A percentile compares a stretch with the other conserved stretches of the same genome.
Conservation (phyloP, 2,113 vertebrate genomes). For the Grallaria varia region DNA sequence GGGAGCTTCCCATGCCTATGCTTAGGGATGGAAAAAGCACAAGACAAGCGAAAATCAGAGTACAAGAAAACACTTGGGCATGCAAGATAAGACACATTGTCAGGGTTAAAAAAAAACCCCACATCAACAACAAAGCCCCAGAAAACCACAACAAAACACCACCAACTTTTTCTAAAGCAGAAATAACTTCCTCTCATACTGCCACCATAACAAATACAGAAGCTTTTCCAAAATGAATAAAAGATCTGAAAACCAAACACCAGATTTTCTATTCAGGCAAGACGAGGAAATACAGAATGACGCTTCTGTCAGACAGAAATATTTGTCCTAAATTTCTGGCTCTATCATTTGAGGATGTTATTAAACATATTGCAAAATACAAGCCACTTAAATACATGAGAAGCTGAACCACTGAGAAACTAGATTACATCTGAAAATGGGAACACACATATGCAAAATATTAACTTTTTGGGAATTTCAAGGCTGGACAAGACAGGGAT, state of each 20-base stretch:
- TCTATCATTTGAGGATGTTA: neutral
- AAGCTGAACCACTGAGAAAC: neutral
- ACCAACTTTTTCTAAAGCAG: neutral
- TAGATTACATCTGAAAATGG: neutral
- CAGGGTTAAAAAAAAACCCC: neutral
- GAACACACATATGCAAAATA: neutral
- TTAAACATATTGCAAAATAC: constrained; percentile 9
- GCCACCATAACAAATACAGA: neutral
- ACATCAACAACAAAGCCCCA: neutral
- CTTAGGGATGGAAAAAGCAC: neutral
- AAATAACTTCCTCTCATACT: neutral
- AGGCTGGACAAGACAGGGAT: neutral
- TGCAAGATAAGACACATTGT: neutral
- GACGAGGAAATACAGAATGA: neutral
- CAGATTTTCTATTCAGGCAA: neutral
- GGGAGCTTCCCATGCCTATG: neutral
- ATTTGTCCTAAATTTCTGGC: neutral
- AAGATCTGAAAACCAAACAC: neutral
- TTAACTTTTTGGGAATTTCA: constrained; percentile 20
- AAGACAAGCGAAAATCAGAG: neutral
- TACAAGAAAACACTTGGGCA: neutral
- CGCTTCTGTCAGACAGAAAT: neutral
- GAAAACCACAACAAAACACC: neutral
- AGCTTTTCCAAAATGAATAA: neutral
- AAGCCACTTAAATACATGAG: neutral